Conservation (phyloP, 2,888 invertebrate species). For the Stenchaetothrips biformis region DNA sequence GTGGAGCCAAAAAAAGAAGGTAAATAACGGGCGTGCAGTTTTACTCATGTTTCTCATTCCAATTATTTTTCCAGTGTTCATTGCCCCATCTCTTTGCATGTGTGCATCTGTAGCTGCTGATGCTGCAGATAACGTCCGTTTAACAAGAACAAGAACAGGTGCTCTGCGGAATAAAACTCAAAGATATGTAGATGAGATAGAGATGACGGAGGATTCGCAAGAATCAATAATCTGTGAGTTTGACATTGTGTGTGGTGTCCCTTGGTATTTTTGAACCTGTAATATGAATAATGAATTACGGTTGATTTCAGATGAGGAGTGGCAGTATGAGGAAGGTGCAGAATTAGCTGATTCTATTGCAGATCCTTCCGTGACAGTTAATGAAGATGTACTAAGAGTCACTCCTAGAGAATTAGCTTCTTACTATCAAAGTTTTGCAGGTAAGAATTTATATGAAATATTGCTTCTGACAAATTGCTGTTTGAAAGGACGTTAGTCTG, state of each 20-base stretch:
- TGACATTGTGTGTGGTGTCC: neutral
- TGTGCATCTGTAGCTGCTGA: neutral
- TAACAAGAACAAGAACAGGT: neutral
- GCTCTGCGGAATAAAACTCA: neutral
- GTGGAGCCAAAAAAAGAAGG: neutral
- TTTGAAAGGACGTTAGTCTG: neutral
- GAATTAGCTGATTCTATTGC: neutral
- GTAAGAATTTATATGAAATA: neutral
- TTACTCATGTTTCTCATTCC: neutral
- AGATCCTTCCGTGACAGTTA: neutral
- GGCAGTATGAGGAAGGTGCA: slow-evolving; percentile 17
- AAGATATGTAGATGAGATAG: neutral
- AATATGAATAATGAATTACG: neutral
- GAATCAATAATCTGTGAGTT: neutral
- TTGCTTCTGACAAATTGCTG: neutral
- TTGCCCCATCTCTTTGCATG: neutral
- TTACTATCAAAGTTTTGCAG: neutral
- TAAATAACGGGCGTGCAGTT: neutral
- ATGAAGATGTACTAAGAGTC: neutral
- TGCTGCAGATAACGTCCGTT: neutral
- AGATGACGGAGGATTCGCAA: neutral
- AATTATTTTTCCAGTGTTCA: neutral
- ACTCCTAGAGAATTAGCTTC: neutral
- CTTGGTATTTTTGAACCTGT: neutral
- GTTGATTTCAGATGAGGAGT: neutral